Base-by-base conservation (phyloP, 2,797 vertebrate genomes). In the Phoebastria nigripes region DNA sequence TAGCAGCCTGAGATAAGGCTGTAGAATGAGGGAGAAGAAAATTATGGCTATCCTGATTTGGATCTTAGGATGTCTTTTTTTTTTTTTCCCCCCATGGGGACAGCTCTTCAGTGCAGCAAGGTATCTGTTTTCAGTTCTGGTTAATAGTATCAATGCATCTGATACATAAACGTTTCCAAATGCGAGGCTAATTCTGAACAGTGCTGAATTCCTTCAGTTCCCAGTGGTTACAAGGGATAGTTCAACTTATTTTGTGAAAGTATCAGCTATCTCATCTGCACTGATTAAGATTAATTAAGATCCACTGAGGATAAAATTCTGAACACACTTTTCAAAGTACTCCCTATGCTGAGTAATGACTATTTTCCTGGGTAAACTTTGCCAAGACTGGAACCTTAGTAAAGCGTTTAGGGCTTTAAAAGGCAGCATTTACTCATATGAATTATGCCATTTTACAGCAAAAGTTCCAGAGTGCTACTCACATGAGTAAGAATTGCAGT, bases 381-480 rank as follows among this genome's bases (percentile, higher is more conserved):
- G 87, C 95, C 72, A 91, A 90, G 69, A 39, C 46, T 69, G n/a
- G 37, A 76, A 89, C 31, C 12, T 86, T 90, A 78, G 21, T 76
- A 90, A 82, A 91, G 78, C 81, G 82, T 91, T 92, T 89, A 71
- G 15, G 25, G 35, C 61, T 94, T 39, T 96, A 94, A 93, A 96
- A 94, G 93, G 95, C 80, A 88, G 82, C 76, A 96, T 96, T 97
- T 96, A 90, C 69, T 94, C 76, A 71, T 44, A 86, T 94, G 94
- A 96, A 93, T 95, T 93, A 81, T 46, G 8, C 89, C 42, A 87
- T 92, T 96, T 92, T 91, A 76, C 39, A 71, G 87, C 24, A 81
- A 31, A 89, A 89, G 54, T 83, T 88, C 62, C 87, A 82, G 61
- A 80, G 49, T 67, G 33, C 59, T 91, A 46, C 78, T 96, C 82